Percentiles rank a stretch among this genome's conserved stretches.
These are phyloP conservation scores for Pomacea maculata DNA, from an alignment of 1,140 invertebrate genomes.

Conservation along the genomic window DNA sequence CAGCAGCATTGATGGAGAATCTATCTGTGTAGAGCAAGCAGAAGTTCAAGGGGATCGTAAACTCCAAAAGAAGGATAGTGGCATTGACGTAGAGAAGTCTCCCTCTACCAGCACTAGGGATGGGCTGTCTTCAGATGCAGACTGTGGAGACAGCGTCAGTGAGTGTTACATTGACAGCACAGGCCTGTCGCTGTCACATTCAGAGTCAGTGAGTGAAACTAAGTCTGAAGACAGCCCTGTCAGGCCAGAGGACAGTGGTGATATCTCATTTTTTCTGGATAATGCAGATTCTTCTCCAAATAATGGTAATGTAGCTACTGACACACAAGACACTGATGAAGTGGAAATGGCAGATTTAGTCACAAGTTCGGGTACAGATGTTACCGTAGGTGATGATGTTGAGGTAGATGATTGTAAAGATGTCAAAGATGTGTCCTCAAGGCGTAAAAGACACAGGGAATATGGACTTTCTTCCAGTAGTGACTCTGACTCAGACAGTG, in stretches of 20 bases:
- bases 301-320: slow-evolving; percentile 34
- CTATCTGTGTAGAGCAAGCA: background rate
- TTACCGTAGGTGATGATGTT: slow-evolving; percentile 43
- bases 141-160: slow-evolving; percentile 40
- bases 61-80: slow-evolving; percentile 63
- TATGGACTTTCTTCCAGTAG: slow-evolving; percentile 5
- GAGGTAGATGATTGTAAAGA: slow-evolving; percentile 16
- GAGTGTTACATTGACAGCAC: slow-evolving; percentile 30
- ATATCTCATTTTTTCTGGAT: slow-evolving; percentile 18
- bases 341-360: slow-evolving; percentile 20
- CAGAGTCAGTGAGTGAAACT: slow-evolving; percentile 22
- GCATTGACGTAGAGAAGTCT: slow-evolving; percentile 58
- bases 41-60: slow-evolving; percentile 10
- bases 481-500: slow-evolving; percentile 24
- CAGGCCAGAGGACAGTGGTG: slow-evolving; percentile 25
- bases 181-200: slow-evolving; percentile 5
- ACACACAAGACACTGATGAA: slow-evolving; percentile 20
- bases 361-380: slow-evolving; percentile 33
- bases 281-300: slow-evolving; percentile 10
- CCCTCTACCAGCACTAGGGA: slow-evolving; percentile 39
- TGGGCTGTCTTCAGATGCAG: slow-evolving; percentile 31
- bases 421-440: slow-evolving; percentile 64
- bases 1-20: slow-evolving; percentile 7
- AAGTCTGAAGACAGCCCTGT: slow-evolving; percentile 25
- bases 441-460: slow-evolving; percentile 72